A percentile compares a stretch with the other conserved stretches of the same genome.
phyloP scores from a whole-genome alignment of 2,888 invertebrate genomes.

The Oscheius sp. region DNA sequence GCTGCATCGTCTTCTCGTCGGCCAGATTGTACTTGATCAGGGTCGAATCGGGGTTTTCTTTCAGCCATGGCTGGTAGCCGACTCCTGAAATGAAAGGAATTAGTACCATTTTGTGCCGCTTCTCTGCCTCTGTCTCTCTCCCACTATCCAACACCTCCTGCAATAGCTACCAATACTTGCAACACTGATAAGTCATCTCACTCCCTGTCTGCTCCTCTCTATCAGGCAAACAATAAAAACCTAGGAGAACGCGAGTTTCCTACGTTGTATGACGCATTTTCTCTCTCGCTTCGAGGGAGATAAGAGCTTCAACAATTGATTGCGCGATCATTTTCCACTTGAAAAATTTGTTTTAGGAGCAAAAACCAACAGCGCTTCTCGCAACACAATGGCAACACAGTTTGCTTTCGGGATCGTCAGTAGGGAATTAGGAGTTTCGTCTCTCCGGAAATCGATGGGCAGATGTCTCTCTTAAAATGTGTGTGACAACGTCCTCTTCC shows the following conservation, averaged over 20 bases:
- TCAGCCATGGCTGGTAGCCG: constrained; percentile 96
- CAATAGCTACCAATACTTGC: too few relatives aligned
- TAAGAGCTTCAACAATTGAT: too few relatives aligned
- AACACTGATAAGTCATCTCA: too few relatives aligned
- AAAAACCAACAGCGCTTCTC: not conserved
- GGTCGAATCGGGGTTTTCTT: constrained; percentile 92
- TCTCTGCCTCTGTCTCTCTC: not conserved
- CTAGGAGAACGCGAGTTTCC: not conserved
- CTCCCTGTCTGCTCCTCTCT: not conserved
- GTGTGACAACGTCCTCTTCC: too few relatives aligned
- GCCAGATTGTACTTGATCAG: constrained; percentile 88
- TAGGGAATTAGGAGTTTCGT: not conserved
- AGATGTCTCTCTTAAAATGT: not conserved
- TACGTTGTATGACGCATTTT: constrained; percentile 10
- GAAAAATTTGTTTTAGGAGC: too few relatives aligned
- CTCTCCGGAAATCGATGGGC: constrained; percentile 24
- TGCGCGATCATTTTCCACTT: too few relatives aligned
- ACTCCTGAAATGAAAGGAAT: constrained; percentile 80
- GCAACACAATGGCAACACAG: not conserved
- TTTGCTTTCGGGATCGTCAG: constrained; percentile 1
- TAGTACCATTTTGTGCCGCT: not conserved
- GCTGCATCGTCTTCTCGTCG: constrained; percentile 40
- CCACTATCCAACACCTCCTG: not conserved
- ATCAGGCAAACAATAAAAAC: constrained; percentile 9
- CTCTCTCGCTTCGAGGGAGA: too few relatives aligned